These are phyloP conservation scores for Percopsis transmontana DNA, from an alignment of 2,113 vertebrate genomes.

Conservation along the genomic window DNA sequence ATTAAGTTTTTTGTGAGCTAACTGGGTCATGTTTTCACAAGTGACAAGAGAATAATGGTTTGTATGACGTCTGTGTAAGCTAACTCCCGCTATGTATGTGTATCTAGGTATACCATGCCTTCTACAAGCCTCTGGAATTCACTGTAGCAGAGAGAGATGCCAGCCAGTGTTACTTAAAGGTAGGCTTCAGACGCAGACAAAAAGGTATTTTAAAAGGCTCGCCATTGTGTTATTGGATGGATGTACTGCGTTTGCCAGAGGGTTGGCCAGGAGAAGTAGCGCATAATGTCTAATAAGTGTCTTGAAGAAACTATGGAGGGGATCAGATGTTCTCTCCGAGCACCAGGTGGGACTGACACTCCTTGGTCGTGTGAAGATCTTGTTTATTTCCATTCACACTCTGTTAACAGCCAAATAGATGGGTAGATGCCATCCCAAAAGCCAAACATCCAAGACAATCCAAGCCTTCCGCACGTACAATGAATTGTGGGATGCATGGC, in stretches of 20 bases:
- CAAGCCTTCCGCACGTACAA: not conserved
- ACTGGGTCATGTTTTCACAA: not conserved
- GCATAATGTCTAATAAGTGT: too few species aligned
- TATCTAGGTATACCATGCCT: slow-evolving; percentile 89
- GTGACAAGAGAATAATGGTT: not conserved
- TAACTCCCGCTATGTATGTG: not conserved
- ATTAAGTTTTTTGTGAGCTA: not conserved
- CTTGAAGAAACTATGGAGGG: too few species aligned
- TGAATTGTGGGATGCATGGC: not conserved
- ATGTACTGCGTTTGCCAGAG: too few species aligned
- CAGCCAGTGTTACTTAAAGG: slow-evolving; percentile 93
- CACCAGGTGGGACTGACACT: too few species aligned
- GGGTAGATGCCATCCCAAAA: not conserved
- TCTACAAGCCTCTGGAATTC: slow-evolving; percentile 95
- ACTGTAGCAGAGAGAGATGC: slow-evolving; percentile 85
- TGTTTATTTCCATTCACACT: not conserved
- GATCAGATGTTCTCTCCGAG: too few species aligned
- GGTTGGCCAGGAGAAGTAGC: too few species aligned
- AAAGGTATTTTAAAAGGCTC: not conserved
- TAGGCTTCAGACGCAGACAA: slow-evolving; percentile 52
- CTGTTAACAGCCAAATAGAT: not conserved
- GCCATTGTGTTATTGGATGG: too few species aligned
- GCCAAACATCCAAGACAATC: not conserved
- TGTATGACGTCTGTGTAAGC: not conserved
- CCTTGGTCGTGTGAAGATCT: too few species aligned